Evolutionary conservation across 2,113 vertebrate genomes (phyloP).

Genomic region (Dasyprocta punctata): DNA sequence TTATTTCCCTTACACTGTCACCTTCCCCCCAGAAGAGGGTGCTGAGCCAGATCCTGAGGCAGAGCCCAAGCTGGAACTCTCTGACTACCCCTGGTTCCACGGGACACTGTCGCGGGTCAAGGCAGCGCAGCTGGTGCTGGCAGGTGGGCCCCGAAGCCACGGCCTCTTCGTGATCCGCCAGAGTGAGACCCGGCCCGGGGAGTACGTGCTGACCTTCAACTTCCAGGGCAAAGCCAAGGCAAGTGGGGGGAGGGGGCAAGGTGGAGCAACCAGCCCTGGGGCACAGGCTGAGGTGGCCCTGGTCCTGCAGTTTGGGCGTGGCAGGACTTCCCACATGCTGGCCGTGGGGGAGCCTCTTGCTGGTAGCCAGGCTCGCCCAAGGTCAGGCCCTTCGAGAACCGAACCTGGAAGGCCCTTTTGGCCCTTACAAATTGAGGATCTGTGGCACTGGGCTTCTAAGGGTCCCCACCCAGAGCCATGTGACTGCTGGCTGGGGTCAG

Average conservation of each 20-base stretch:
- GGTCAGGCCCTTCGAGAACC: background rate
- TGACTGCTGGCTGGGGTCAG: background rate
- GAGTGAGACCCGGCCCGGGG: conserved; percentile 96
- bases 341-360: background rate
- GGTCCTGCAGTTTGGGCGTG: background rate
- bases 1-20: background rate
- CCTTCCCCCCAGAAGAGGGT: conserved; percentile 40
- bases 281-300: background rate
- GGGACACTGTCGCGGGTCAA: conserved; percentile 95
- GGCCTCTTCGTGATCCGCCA: conserved; percentile 98
- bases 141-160: conserved; percentile 93
- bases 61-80: conserved; percentile 85
- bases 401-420: background rate
- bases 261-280: background rate
- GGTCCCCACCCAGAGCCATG: background rate
- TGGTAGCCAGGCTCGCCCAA: background rate
- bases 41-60: conserved; percentile 56
- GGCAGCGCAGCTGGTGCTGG: conserved; percentile 95
- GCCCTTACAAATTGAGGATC: background rate
- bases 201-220: conserved; percentile 99
- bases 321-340: background rate
- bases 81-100: conserved; percentile 96
- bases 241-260: background rate
- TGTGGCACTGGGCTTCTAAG: background rate
- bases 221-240: conserved; percentile 99